Evolutionary conservation across 2,797 vertebrate species (phyloP).

Genomic region (Tinamus major): DNA sequence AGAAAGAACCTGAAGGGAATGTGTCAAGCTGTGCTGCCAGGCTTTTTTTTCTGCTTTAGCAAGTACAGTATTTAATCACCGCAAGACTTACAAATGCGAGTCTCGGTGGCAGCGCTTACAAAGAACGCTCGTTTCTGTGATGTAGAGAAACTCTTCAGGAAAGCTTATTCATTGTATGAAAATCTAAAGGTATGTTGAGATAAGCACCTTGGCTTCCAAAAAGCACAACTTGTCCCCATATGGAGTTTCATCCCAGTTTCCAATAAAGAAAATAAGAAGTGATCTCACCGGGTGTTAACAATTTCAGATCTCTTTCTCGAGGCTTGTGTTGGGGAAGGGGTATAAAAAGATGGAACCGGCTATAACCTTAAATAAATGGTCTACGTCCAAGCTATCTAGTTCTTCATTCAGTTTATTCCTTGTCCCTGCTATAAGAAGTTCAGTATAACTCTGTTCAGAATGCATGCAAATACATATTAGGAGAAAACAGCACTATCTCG

Average conservation of each 20-base stretch:
- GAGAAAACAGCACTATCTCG: background rate
- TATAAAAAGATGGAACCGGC: background rate
- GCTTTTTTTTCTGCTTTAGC: background rate
- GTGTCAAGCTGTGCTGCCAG: background rate
- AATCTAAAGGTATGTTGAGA: background rate
- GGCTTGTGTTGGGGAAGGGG: background rate
- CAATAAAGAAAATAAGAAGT: background rate
- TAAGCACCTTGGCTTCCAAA: background rate
- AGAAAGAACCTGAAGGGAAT: background rate
- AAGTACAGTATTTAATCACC: background rate
- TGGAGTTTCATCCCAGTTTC: background rate
- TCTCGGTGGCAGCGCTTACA: background rate
- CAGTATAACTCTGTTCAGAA: background rate
- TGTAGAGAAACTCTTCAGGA: background rate
- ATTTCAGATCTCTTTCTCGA: background rate
- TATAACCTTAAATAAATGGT: background rate
- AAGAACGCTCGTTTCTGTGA: background rate
- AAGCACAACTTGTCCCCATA: background rate
- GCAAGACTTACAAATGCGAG: background rate
- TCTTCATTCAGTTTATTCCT: background rate
- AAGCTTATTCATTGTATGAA: background rate
- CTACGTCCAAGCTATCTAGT: no score
- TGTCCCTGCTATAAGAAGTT: background rate
- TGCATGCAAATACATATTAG: background rate
- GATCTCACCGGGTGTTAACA: background rate